phyloP scores from a whole-genome alignment of 2,113 vertebrate genomes.

The Scophthalmus maximus region DNA sequence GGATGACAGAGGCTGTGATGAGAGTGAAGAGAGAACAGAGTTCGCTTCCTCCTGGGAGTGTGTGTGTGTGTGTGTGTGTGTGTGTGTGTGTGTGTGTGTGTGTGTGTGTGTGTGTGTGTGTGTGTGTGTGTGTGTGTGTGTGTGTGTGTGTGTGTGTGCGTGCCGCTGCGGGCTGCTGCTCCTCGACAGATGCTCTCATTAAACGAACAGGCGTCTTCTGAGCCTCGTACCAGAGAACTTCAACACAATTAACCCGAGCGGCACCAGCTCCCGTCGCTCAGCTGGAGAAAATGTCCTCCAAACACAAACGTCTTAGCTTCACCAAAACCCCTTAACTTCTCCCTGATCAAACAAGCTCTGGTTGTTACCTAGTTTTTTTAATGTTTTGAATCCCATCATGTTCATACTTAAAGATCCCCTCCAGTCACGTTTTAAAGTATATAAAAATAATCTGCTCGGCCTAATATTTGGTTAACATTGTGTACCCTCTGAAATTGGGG shows the following conservation, averaged over 20 bases:
- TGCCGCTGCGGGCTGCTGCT: too few relatives aligned
- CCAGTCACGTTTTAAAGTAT: too few relatives aligned
- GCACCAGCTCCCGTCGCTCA: slow-evolving; percentile 44
- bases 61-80: slow-evolving; percentile 1
- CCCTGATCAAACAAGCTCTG: too few relatives aligned
- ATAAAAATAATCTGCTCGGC: too few relatives aligned
- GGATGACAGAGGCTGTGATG: slow-evolving; percentile 68
- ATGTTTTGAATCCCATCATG: too few relatives aligned
- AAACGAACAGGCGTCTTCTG: slow-evolving; percentile 63
- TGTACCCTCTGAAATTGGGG: too few relatives aligned
- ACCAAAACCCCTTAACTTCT: background rate
- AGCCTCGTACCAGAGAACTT: slow-evolving; percentile 56
- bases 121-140: background rate
- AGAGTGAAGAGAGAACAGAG: slow-evolving; percentile 64
- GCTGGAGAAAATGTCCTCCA: too few relatives aligned
- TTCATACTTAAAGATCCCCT: too few relatives aligned
- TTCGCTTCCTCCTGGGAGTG: slow-evolving; percentile 55
- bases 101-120: background rate
- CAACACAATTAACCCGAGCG: slow-evolving; percentile 68
- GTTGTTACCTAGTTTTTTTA: too few relatives aligned
- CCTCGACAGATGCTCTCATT: slow-evolving; percentile 75
- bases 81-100: slow-evolving; percentile 5
- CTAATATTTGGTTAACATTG: too few relatives aligned
- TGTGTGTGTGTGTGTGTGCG: background rate
- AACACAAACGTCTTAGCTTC: background rate